These are phyloP conservation scores for Uloborus diversus DNA, from an alignment of 1,140 invertebrate species.

Conservation along the genomic window DNA sequence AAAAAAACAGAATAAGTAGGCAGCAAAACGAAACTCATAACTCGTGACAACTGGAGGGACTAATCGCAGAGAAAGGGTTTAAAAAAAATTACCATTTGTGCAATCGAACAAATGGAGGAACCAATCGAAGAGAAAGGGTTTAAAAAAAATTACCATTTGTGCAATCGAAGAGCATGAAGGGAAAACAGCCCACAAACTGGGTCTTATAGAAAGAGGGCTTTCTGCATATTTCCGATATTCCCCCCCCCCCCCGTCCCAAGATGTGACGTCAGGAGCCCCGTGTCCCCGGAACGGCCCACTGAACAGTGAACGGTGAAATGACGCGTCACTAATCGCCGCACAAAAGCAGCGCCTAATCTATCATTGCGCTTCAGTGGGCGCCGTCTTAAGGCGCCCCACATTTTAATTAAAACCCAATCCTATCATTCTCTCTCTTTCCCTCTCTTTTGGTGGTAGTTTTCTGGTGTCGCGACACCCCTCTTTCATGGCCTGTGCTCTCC, in stretches of 20 bases:
- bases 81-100: no score
- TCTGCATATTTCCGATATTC: slow-evolving; percentile 56
- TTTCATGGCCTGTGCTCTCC: no score
- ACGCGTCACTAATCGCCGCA: slow-evolving; percentile 49
- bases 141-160: no score
- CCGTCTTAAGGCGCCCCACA: slow-evolving; percentile 54
- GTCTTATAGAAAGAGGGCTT: slow-evolving; percentile 41
- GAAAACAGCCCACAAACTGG: no score
- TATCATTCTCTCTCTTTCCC: slow-evolving; percentile 29
- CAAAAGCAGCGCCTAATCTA: slow-evolving; percentile 54
- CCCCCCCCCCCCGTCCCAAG: slow-evolving; percentile 12
- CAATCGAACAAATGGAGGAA: no score
- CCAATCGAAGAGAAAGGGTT: no score
- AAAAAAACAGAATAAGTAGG: no score
- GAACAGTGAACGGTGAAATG: slow-evolving; percentile 54
- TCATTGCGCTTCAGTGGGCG: slow-evolving; percentile 46
- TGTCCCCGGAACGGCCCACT: slow-evolving; percentile 43
- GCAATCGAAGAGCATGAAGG: no score
- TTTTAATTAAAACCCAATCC: slow-evolving; percentile 56
- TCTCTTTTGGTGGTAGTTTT: slow-evolving; percentile 30
- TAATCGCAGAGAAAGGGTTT: no score
- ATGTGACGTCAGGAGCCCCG: slow-evolving; percentile 4
- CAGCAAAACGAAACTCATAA: no score
- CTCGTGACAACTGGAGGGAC: no score
- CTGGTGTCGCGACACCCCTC: neutral